Conservation (phyloP, 2,113 vertebrate genomes). For the Euleptes europaea region DNA sequence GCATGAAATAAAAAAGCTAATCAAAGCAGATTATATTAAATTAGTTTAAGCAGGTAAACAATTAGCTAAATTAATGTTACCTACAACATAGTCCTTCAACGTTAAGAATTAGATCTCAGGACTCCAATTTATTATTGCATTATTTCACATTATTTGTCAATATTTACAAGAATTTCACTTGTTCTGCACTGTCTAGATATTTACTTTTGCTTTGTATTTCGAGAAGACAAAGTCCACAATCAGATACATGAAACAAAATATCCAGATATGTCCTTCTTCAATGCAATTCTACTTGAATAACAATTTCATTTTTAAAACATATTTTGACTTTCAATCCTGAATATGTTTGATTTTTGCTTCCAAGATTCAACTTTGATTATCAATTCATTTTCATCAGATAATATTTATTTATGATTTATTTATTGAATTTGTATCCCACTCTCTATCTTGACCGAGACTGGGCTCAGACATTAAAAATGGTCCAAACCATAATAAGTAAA, state of each 20-base stretch:
- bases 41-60: conserved; percentile 66
- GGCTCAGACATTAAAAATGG: too few species aligned
- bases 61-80: conserved; percentile 63
- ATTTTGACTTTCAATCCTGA: neutral
- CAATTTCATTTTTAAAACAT: neutral
- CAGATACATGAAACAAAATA: neutral
- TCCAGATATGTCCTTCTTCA: neutral
- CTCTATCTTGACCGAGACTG: too few species aligned
- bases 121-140: conserved; percentile 19
- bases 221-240: neutral
- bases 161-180: conserved; percentile 9
- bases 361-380: neutral
- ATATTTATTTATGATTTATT: too few species aligned
- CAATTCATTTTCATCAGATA: too few species aligned
- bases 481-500: too few species aligned
- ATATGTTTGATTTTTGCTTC: neutral
- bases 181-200: rapidly evolving
- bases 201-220: neutral
- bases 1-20: conserved; percentile 78
- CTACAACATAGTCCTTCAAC: conserved; percentile 67
- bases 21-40: conserved; percentile 59
- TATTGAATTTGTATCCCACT: too few species aligned
- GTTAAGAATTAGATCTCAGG: conserved; percentile 40
- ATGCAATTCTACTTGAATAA: neutral
- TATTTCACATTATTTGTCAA: neutral